Conservation (phyloP, 2,797 vertebrate genomes). For the Graptemys geographica region DNA sequence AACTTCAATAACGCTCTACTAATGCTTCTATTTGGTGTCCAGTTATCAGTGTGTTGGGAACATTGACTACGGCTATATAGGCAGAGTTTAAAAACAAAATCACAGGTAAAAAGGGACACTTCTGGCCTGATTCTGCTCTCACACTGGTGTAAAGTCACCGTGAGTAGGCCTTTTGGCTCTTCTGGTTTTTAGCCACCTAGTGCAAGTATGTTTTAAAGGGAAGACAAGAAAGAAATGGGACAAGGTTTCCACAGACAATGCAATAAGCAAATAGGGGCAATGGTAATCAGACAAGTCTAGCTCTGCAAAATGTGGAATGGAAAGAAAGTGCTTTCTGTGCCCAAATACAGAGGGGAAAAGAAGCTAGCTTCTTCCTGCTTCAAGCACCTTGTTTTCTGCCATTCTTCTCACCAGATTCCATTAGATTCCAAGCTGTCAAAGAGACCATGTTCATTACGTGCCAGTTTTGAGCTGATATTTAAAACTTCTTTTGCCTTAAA, state of each 20-base stretch:
- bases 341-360: neutral
- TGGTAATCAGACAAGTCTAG: neutral
- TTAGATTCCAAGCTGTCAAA: neutral
- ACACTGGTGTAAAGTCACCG: neutral
- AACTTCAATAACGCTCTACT: neutral
- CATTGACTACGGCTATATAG: too few species aligned
- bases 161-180: neutral
- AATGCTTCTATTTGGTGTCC: neutral
- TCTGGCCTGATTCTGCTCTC: neutral
- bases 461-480: neutral
- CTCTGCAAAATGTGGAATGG: neutral
- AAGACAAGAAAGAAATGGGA: neutral
- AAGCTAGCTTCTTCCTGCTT: neutral
- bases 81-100: neutral
- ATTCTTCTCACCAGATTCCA: neutral
- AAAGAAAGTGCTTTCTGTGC: fast-evolving
- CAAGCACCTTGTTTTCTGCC: neutral
- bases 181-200: neutral
- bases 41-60: neutral
- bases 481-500: neutral
- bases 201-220: neutral
- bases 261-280: neutral
- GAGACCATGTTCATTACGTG: neutral
- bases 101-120: too few species aligned
- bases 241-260: neutral